phyloP scores from a whole-genome alignment of 2,888 invertebrate genomes.

The Brachypalpus laphriformis region DNA sequence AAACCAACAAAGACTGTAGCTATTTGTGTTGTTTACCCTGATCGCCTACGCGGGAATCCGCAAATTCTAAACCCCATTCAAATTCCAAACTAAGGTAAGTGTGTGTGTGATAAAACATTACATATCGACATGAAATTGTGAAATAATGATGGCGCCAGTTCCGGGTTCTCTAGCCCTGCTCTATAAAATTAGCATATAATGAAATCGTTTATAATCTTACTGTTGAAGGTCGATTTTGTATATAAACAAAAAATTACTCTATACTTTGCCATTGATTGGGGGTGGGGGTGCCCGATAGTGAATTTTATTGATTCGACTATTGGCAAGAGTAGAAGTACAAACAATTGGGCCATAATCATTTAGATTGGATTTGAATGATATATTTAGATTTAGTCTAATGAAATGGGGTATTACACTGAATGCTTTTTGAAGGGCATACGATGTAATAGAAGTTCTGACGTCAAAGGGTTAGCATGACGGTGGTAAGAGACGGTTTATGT shows the following conservation, averaged over 20 bases:
- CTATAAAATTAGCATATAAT: background rate
- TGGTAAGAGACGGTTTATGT: background rate
- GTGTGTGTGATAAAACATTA: background rate
- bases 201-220: background rate
- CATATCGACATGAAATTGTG: background rate
- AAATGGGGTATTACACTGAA: conserved; percentile 17
- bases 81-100: conserved; percentile 64
- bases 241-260: conserved; percentile 35
- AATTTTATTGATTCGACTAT: conserved; percentile 41
- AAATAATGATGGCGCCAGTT: background rate
- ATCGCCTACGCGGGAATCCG: conserved; percentile 60
- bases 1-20: conserved; percentile 19
- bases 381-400: conserved; percentile 40
- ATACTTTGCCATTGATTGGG: background rate
- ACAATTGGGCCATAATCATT: conserved; percentile 31
- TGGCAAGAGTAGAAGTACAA: conserved; percentile 4
- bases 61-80: conserved; percentile 58
- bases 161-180: background rate
- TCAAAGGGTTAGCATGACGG: background rate
- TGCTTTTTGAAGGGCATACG: conserved; percentile 30
- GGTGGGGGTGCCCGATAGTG: background rate
- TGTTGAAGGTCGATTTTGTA: conserved; percentile 45
- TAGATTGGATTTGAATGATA: conserved; percentile 20
- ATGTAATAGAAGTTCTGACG: background rate
- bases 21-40: conserved; percentile 49